phyloP scores from a whole-genome alignment of 2,113 vertebrate species.

The Neogobius melanostomus region DNA sequence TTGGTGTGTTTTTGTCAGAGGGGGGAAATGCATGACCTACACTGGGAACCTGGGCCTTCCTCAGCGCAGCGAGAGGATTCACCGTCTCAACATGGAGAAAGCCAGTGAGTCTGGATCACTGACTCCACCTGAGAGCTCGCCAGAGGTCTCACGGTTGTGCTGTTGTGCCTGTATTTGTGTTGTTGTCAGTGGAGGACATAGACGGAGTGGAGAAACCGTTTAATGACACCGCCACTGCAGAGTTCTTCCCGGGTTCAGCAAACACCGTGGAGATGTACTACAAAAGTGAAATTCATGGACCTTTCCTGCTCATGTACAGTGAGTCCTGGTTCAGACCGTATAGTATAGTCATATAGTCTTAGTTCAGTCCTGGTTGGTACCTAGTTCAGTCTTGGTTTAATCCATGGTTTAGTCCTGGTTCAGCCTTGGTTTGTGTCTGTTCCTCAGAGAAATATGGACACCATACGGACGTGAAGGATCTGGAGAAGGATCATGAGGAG shows the following conservation, averaged over 20 bases:
- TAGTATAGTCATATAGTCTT: too few relatives aligned
- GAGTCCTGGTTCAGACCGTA: neutral
- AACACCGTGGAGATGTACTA: neutral
- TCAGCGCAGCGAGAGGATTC: too few relatives aligned
- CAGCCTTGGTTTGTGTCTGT: neutral
- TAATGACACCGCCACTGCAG: neutral
- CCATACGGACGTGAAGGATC: neutral
- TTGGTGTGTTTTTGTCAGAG: too few relatives aligned
- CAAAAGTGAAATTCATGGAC: neutral
- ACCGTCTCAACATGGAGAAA: neutral
- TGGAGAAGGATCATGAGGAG: too few relatives aligned
- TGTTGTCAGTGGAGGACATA: neutral
- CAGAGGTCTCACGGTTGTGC: too few relatives aligned
- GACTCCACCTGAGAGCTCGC: too few relatives aligned
- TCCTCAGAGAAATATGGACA: neutral
- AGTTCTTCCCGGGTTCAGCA: neutral
- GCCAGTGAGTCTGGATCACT: neutral
- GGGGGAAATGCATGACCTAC: too few relatives aligned
- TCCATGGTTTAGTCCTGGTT: neutral
- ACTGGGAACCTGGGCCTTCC: too few relatives aligned
- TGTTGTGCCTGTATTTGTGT: neutral
- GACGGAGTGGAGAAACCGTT: neutral
- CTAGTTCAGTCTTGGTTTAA: neutral
- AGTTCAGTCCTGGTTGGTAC: neutral
- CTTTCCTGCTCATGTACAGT: neutral